phyloP scores from a whole-genome alignment of 2,113 vertebrate species.

The Nymphicus hollandicus region DNA sequence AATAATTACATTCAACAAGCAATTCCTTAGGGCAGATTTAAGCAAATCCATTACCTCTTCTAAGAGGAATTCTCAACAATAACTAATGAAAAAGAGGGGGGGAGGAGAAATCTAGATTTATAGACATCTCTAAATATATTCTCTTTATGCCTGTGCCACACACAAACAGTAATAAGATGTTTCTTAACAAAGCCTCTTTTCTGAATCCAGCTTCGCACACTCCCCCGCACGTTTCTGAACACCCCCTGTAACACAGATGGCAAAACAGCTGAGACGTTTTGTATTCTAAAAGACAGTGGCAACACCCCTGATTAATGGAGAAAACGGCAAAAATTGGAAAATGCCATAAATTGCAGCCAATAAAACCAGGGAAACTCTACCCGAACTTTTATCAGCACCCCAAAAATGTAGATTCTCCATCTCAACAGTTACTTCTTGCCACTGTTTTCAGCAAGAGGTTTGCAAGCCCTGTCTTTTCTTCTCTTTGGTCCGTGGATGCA shows the following conservation, averaged over 20 bases:
- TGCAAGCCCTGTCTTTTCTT: background rate
- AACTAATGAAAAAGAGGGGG: background rate
- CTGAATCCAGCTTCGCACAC: background rate
- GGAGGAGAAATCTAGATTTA: background rate
- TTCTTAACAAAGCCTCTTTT: background rate
- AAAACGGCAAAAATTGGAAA: background rate
- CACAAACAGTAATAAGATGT: background rate
- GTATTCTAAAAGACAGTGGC: background rate
- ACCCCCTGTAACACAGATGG: background rate
- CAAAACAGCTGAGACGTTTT: background rate
- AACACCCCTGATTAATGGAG: background rate
- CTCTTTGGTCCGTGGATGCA: background rate
- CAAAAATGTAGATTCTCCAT: rapidly evolving
- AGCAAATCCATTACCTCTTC: slow-evolving; percentile 16
- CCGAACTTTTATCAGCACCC: background rate
- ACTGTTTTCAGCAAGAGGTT: background rate
- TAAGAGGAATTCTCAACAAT: slow-evolving; percentile 4
- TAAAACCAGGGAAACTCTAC: background rate
- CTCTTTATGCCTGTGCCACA: background rate
- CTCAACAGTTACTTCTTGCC: background rate
- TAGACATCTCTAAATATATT: background rate
- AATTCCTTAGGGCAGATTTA: slow-evolving; percentile 24
- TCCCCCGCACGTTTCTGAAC: background rate
- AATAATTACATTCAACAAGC: background rate
- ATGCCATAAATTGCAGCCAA: background rate